A percentile compares a stretch with the other conserved stretches of the same genome.
phyloP scores from a whole-genome alignment of 1,140 invertebrate species.

The Zaprionus tsacasi region DNA sequence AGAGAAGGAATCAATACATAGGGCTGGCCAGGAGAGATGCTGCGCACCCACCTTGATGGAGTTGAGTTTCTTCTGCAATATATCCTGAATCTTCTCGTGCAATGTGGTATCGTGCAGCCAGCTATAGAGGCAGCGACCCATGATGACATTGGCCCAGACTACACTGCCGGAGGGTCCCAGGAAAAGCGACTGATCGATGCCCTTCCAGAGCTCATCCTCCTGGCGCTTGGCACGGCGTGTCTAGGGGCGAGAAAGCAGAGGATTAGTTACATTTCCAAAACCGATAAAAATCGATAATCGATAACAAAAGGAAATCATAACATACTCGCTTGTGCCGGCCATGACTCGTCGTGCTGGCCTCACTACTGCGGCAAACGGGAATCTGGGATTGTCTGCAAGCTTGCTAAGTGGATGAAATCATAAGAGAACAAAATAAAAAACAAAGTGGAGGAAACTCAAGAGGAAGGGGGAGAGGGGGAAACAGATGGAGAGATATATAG shows the following conservation, averaged over 20 bases:
- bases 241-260: slow-evolving; percentile 32
- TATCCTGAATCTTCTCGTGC: slow-evolving; percentile 88
- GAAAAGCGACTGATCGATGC: slow-evolving; percentile 79
- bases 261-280: neutral
- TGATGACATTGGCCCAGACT: slow-evolving; percentile 90
- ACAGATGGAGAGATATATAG: no score
- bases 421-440: slow-evolving; percentile 45
- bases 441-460: slow-evolving; percentile 6
- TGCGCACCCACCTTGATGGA: slow-evolving; percentile 88
- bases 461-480: neutral
- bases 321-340: slow-evolving; percentile 65
- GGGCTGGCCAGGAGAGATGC: neutral
- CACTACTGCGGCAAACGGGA: slow-evolving; percentile 53
- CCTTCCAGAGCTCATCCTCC: slow-evolving; percentile 83
- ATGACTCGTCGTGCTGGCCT: slow-evolving; percentile 3
- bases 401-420: slow-evolving; percentile 62
- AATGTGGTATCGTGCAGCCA: slow-evolving; percentile 88
- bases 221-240: slow-evolving; percentile 70
- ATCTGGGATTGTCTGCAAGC: slow-evolving; percentile 73
- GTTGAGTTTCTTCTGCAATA: slow-evolving; percentile 93
- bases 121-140: slow-evolving; percentile 92
- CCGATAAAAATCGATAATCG: neutral
- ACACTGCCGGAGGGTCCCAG: slow-evolving; percentile 83
- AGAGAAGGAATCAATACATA: neutral
- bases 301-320: slow-evolving; percentile 37